Evolutionary conservation across 2,797 vertebrate genomes (phyloP).

Genomic region (Syndactyla subalaris): DNA sequence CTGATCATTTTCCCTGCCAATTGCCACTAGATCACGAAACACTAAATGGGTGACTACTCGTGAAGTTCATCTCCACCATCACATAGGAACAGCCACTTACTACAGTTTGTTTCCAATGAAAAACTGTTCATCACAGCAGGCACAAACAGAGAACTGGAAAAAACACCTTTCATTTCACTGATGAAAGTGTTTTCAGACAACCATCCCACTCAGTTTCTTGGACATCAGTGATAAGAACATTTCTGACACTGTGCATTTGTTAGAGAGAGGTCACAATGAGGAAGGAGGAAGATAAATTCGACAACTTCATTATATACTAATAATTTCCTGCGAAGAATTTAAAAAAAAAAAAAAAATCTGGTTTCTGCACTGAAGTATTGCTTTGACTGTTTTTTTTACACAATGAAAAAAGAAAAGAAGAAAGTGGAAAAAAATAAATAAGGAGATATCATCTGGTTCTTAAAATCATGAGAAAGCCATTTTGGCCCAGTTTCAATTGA

Average conservation of each 20-base stretch:
- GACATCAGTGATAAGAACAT: not conserved
- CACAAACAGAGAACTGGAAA: not conserved
- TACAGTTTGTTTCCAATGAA: not conserved
- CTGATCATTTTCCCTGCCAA: not conserved
- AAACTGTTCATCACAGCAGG: not conserved
- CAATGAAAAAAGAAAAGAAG: accelerated
- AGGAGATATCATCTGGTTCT: not conserved
- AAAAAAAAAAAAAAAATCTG: not conserved
- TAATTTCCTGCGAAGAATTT: not conserved
- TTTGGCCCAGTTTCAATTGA: not conserved
- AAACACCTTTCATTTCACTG: not conserved
- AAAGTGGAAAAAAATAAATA: accelerated
- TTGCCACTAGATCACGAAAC: not conserved
- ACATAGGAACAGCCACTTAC: not conserved
- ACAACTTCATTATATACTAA: not conserved
- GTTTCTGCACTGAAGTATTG: not conserved
- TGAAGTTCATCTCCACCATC: not conserved
- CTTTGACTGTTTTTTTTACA: not conserved
- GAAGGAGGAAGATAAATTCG: not conserved
- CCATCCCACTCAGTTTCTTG: not conserved
- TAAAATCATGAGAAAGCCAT: not conserved
- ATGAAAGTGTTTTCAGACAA: not conserved
- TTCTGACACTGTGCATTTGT: not conserved
- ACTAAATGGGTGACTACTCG: accelerated
- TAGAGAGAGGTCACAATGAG: not conserved